Conservation (phyloP, 2,888 invertebrate genomes). For the Helicoverpa assulta region DNA sequence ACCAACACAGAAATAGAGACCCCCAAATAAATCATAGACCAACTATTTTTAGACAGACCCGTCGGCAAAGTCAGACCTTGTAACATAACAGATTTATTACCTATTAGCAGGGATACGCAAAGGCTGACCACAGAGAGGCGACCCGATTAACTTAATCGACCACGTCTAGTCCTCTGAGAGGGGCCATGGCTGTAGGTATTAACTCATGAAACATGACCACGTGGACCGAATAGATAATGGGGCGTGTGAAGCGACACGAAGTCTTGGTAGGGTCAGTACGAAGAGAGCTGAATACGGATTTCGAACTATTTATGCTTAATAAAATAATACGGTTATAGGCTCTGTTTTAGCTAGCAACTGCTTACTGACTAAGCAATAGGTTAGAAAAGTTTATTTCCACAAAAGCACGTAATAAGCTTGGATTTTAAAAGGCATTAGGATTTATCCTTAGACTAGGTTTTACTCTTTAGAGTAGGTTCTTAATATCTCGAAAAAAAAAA, state of each 20-base stretch:
- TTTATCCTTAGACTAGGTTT: no score
- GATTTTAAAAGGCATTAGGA: no score
- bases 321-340: background rate
- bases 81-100: constrained; percentile 63
- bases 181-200: constrained; percentile 65
- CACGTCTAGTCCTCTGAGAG: constrained; percentile 67
- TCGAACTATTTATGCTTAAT: constrained; percentile 20
- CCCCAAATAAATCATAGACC: constrained; percentile 32
- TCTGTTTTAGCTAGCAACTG: background rate
- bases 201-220: constrained; percentile 68
- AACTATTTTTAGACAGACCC: constrained; percentile 18
- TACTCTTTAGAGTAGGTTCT: no score
- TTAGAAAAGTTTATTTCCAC: no score
- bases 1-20: constrained; percentile 14
- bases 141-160: constrained; percentile 70
- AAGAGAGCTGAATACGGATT: constrained; percentile 41
- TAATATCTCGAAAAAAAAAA: no score
- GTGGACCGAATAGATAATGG: constrained; percentile 68
- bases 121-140: constrained; percentile 59
- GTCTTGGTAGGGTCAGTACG: constrained; percentile 37
- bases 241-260: constrained; percentile 35
- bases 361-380: no score
- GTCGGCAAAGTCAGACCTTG: constrained; percentile 42
- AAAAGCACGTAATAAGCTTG: no score
- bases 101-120: constrained; percentile 61